Evolutionary conservation across 2,797 vertebrate genomes (phyloP).

Genomic region (Oophaga sylvatica): DNA sequence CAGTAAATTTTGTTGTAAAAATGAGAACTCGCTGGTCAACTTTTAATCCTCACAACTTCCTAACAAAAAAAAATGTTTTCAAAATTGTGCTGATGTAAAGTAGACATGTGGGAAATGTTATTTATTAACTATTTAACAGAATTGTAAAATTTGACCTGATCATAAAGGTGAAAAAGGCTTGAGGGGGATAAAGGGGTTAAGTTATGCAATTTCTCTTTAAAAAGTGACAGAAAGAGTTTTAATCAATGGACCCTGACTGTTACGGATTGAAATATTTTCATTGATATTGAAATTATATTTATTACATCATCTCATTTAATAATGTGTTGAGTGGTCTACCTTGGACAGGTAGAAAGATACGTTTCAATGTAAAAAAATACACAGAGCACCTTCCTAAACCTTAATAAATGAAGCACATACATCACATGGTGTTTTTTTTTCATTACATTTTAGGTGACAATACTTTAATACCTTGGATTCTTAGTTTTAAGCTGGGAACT

Average conservation of each 20-base stretch:
- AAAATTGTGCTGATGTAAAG: too few species aligned
- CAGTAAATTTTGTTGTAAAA: too few species aligned
- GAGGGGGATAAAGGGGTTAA: too few species aligned
- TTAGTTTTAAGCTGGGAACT: slow-evolving; percentile 86
- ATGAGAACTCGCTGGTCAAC: too few species aligned
- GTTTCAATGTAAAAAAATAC: background rate
- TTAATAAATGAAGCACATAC: background rate
- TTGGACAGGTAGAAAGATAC: background rate
- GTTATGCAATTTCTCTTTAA: too few species aligned
- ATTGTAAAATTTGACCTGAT: too few species aligned
- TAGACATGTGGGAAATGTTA: too few species aligned
- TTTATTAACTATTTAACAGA: too few species aligned
- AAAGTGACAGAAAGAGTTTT: too few species aligned
- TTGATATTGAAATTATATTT: background rate
- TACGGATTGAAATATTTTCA: background rate
- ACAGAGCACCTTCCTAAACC: background rate
- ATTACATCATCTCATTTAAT: background rate
- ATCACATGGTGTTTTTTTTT: background rate
- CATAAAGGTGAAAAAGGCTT: too few species aligned
- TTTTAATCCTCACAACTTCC: too few species aligned
- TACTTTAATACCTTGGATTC: slow-evolving; percentile 89
- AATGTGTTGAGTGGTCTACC: background rate
- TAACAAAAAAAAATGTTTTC: too few species aligned
- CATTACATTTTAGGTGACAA: slow-evolving; percentile 71
- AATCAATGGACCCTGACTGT: background rate